Evolutionary conservation across 2,113 vertebrate species (phyloP), one percentile per base, ranked within the genome.

Genomic region (Balaeniceps rex): DNA sequence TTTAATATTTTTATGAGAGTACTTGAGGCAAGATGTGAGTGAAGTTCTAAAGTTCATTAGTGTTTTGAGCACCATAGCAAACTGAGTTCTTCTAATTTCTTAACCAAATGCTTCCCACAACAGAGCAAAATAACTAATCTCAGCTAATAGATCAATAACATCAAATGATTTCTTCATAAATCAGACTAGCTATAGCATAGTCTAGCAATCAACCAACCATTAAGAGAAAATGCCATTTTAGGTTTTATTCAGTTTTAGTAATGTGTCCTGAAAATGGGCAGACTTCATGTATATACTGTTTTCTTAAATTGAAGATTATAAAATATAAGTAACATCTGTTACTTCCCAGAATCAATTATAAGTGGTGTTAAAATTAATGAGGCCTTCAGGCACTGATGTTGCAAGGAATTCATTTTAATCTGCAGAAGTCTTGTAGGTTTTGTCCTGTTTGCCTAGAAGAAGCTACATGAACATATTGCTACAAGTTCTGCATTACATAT

Each of bases 361-460:
- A 94, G 85, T 82, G 47, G 68, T 91, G 95, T 95, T 95, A 95
- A 97, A 97, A 98, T 95, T 94, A 97, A 97, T 93, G 93, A 97
- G 93, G 92, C 87, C 97, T 97, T 96, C 90, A 95, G 97, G 95
- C 93, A 95, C 55, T 65, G 75, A 95, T 96, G 81, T 94, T 94
- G 95, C 88, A 97, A 97, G 92, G 83, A 97, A 95, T 96, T 97
- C 24, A 86, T 96, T 96, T 94, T 95, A 69, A 92, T 91, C 76
- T 44, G 64, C 8, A 63, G 8, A 75, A 92, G 26, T 88, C 80
- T 71, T 93, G 72, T 51, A 87, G 51, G 49, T 94, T 97, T 79
- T 95, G 80, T 66, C 76, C 42, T 88, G 38, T 94, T 95, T 93
- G 83, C 65, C 75, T 70, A 83, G 85, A 89, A 94, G 94, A 85